Evolutionary conservation across 2,113 vertebrate genomes (phyloP), one percentile per base, ranked within the genome.

Genomic region (Ptilorrhoa leucosticta): DNA sequence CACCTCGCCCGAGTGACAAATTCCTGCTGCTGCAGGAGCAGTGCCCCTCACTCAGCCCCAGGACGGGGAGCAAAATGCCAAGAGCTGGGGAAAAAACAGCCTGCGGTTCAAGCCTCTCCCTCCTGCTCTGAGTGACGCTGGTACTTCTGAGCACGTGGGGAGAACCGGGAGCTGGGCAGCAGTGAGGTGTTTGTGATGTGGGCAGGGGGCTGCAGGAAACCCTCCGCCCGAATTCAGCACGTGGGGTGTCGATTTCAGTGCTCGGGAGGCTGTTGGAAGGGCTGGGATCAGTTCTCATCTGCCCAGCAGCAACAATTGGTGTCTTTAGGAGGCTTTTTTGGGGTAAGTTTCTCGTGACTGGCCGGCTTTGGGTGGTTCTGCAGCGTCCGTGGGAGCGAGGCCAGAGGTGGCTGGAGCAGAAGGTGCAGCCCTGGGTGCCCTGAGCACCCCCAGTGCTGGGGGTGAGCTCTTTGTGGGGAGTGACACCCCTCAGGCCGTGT

Each of bases 321-420:
- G n/a, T 14, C 71, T 80, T 80, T 3, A 0, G 18, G 10, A 2
- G 0, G 1, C 12, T 13, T 7, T 47, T 58, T 33, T 5, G 2
- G 2, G 63, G 5, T 6, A 5, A 31, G 24, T 44, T 50, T n/a
- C 7, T 5, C 2, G 0, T 7, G 37, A 0, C 2, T 20, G 69
- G 37, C 2, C 45, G 85, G 7, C 5, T 60, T 51, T 53, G 3
- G 11, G 16, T 53, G 70, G 26, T 11, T 69, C 48, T 65, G n/a
- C 31, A 26, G 48, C 2, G 17, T 23, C 72, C 6, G 0, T 11
- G 1, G 0, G 6, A 42, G 31, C 0, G 15, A 3, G 42, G 19
- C 10, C 33, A 15, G 20, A 2, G 8, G 20, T 26, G 50, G 24
- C 65, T 66, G 54, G 64, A 68, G 42, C 39, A 65, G 44, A 4